These are phyloP conservation scores for Oncorhynchus keta DNA, from an alignment of 2,113 vertebrate genomes.

Conservation along the genomic window DNA sequence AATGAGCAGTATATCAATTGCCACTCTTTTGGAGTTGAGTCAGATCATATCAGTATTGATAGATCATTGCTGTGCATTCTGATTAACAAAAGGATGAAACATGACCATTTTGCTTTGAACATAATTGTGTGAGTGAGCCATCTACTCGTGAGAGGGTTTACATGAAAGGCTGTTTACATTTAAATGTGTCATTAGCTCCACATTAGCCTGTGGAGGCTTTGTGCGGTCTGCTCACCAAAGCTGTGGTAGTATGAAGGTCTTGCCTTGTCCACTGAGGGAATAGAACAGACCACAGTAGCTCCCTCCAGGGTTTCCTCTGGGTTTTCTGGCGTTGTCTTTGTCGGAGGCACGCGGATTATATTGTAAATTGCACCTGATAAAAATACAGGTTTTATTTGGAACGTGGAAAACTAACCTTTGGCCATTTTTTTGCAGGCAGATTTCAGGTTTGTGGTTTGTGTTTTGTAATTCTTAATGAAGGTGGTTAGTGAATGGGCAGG, in stretches of 20 bases:
- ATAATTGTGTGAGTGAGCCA: not conserved
- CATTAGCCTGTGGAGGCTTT: not conserved
- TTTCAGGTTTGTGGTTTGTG: too few species aligned
- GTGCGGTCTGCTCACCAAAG: constrained; percentile 77
- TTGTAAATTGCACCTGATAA: constrained; percentile 81
- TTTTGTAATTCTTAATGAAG: not conserved
- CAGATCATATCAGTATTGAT: not conserved
- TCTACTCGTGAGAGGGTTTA: not conserved
- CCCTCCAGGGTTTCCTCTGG: constrained; percentile 77
- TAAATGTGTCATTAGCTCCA: not conserved
- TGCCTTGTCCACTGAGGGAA: constrained; percentile 73
- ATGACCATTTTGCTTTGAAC: too few species aligned
- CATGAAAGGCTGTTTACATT: not conserved
- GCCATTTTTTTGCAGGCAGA: too few species aligned
- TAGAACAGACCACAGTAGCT: constrained; percentile 81
- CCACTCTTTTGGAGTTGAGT: not conserved
- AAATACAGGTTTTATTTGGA: not conserved
- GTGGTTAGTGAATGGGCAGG: constrained; percentile 60
- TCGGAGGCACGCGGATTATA: constrained; percentile 83
- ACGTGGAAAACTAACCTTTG: too few species aligned
- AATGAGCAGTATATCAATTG: not conserved
- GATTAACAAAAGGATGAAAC: too few species aligned
- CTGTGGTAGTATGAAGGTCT: constrained; percentile 93
- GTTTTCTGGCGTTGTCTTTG: constrained; percentile 46
- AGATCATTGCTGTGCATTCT: not conserved